Percentiles rank a stretch among this genome's conserved stretches.
Conservation (phyloP, 1,140 invertebrate genomes). For the Agrilus planipennis region DNA sequence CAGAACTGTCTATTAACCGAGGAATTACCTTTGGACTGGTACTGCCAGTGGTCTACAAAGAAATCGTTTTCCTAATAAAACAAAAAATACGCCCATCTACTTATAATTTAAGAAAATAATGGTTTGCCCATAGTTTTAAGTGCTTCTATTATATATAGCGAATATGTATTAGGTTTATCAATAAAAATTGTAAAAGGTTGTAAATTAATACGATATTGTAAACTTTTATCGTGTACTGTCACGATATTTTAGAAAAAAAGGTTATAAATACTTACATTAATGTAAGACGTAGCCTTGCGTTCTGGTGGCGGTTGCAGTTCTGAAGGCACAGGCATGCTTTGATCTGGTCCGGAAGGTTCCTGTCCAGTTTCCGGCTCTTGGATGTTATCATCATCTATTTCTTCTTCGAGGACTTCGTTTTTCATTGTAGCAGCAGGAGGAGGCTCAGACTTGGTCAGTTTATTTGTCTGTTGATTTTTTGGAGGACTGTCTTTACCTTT, state of each 20-base stretch:
- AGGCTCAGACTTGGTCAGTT: slow-evolving; percentile 7
- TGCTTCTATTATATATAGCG: too few species aligned
- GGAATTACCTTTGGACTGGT: slow-evolving; percentile 52
- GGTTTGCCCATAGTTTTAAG: too few species aligned
- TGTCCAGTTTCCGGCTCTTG: slow-evolving; percentile 42
- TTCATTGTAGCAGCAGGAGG: slow-evolving; percentile 9
- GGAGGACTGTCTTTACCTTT: slow-evolving; percentile 25
- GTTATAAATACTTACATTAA: slow-evolving; percentile 37
- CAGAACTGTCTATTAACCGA: slow-evolving; percentile 45
- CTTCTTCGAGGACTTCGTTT: slow-evolving; percentile 33
- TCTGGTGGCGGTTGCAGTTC: slow-evolving; percentile 41
- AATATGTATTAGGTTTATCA: too few species aligned
- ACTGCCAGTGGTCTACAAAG: slow-evolving; percentile 10
- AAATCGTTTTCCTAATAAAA: too few species aligned
- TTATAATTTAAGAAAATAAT: too few species aligned
- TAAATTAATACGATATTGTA: too few species aligned
- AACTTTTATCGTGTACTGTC: too few species aligned
- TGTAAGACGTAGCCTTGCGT: slow-evolving; percentile 46
- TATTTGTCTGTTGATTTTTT: slow-evolving; percentile 7
- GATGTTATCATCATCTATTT: slow-evolving; percentile 33
- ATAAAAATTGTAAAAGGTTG: too few species aligned
- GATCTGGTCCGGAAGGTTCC: slow-evolving; percentile 46
- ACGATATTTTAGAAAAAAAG: too few species aligned
- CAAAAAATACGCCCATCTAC: too few species aligned
- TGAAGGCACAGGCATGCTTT: slow-evolving; percentile 41